Evolutionary conservation across 2,113 vertebrate species (phyloP).

Genomic region (Ardeotis arabs): DNA sequence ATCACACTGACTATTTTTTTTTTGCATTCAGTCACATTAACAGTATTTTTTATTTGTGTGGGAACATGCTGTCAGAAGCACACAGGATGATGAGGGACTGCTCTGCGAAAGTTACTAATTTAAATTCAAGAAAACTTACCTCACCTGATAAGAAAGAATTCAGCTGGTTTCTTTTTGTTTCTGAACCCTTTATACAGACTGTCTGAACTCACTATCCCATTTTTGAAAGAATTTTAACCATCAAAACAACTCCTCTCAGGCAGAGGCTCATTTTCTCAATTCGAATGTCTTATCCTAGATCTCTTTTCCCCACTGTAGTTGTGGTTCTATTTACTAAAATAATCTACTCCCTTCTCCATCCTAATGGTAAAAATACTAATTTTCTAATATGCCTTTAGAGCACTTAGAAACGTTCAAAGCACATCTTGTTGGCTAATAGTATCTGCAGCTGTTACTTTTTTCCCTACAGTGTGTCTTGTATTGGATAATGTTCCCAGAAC

Average conservation of each 20-base stretch:
- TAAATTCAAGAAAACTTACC: not conserved
- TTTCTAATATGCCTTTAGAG: slow-evolving; percentile 16
- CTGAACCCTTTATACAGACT: not conserved
- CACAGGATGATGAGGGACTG: not conserved
- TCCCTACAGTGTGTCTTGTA: not conserved
- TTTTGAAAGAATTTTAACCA: not conserved
- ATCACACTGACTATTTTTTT: not conserved
- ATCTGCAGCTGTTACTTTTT: not conserved
- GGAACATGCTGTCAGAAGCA: not conserved
- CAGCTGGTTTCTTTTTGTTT: not conserved
- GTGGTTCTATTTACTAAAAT: not conserved
- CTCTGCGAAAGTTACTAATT: not conserved
- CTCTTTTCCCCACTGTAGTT: not conserved
- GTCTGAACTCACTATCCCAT: not conserved
- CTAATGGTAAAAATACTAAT: not conserved
- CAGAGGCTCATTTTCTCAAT: not conserved
- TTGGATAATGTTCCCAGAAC: not conserved
- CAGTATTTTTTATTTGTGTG: not conserved
- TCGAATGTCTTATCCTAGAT: not conserved
- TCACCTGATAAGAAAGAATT: not conserved
- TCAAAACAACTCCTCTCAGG: not conserved
- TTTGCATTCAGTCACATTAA: not conserved
- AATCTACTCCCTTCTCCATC: not conserved
- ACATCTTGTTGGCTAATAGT: not conserved
- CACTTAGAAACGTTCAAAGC: not conserved